phyloP scores from a whole-genome alignment of 1,140 invertebrate species.

The Phthorimaea operculella region DNA sequence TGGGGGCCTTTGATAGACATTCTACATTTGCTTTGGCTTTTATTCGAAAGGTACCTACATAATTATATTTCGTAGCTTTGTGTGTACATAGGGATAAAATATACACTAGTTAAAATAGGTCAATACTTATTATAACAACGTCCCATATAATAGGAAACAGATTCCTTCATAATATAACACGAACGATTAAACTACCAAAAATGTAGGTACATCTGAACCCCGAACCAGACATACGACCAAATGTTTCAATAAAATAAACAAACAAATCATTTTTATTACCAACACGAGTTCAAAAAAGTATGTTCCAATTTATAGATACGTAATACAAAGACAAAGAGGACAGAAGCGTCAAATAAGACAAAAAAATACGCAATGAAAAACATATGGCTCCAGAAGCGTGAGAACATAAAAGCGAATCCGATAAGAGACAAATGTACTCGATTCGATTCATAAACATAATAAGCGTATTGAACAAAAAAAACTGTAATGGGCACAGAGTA shows the following conservation, averaged over 20 bases:
- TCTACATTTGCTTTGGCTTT: too few species aligned
- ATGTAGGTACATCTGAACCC: too few species aligned
- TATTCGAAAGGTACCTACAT: too few species aligned
- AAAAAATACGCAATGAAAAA: conserved; percentile 52
- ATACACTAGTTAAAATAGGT: too few species aligned
- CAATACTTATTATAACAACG: too few species aligned
- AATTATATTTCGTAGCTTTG: too few species aligned
- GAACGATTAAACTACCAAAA: too few species aligned
- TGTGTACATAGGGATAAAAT: too few species aligned
- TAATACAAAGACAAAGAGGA: conserved; percentile 34
- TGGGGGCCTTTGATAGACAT: too few species aligned
- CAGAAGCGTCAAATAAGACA: conserved; percentile 38
- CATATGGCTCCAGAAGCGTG: conserved; percentile 50
- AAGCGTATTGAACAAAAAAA: not conserved
- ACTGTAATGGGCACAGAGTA: too few species aligned
- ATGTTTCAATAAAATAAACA: conserved; percentile 40
- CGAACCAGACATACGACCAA: not conserved
- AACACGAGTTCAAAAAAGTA: conserved; percentile 48
- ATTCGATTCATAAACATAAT: conserved; percentile 4
- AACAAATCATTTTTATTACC: conserved; percentile 54
- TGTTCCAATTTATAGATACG: conserved; percentile 53
- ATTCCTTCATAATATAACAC: too few species aligned
- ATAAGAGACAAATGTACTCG: conserved; percentile 30
- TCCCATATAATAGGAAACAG: too few species aligned
- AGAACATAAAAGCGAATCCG: conserved; percentile 48